Evolutionary conservation across 2,797 vertebrate genomes (phyloP), one percentile per base, ranked within the genome.

Genomic region (Prunella strophiata): DNA sequence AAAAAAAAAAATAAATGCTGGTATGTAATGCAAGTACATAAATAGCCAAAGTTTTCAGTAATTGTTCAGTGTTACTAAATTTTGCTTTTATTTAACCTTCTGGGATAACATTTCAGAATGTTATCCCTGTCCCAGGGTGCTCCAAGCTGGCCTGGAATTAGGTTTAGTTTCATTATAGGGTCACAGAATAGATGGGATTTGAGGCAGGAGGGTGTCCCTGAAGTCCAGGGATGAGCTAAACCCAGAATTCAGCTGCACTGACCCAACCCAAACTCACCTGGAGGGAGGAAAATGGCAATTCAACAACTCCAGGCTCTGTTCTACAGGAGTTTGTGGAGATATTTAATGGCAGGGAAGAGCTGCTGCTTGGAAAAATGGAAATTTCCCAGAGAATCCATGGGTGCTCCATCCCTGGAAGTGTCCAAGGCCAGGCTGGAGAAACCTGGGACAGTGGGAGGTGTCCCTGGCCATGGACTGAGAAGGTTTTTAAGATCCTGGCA

Each of bases 31-130:
- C 80, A 96, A 94, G 91, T 94, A 78, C 78, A 80, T 89, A 93
- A 88, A 91, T 95, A 92, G 94, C 96, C 97, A 96, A 91, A 96
- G 95, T 96, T 94, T 82, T 93, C 89, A 83, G 86, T 92, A 96
- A 88, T 78, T 96, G 93, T 94, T 96, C 93, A 96, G 91, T 92
- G 74, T 97, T 96, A 89, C 52, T 96, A 93, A 82, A 94, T 86
- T 86, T 52, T 93, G 85, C 76, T 94, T 93, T 96, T 95, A 63
- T 93, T 94, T 91, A 93, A 94, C 92, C 91, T 93, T 93, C 95
- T 47, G 45, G 77, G 93, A 52, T 79, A 94, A 95, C 77, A 89
- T 43, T 87, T 82, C 34, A 34, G 36, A 36, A 36, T 36, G 36
- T 36, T 36, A 36, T 36, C 36, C 36, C 36, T 36, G 36, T 7